A percentile compares a stretch with the other conserved stretches of the same genome.
These are phyloP conservation scores for Rhabdornis inornatus DNA, from an alignment of 2,113 vertebrate species.

Conservation along the genomic window DNA sequence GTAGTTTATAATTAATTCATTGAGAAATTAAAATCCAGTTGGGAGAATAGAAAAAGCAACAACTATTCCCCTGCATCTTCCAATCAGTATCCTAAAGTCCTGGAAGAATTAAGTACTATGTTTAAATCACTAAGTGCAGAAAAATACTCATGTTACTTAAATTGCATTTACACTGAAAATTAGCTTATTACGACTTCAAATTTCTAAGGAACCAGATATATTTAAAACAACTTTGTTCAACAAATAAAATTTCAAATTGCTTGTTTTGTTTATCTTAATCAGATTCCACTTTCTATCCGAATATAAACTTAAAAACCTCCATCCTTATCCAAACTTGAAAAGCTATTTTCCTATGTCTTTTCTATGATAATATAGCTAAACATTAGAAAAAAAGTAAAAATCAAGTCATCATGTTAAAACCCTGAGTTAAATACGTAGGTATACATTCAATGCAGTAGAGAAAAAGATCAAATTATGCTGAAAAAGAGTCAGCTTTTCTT, in stretches of 20 bases:
- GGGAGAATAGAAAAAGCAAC: not conserved
- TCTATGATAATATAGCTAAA: not conserved
- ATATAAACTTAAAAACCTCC: not conserved
- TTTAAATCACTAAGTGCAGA: not conserved
- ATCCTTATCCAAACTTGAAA: not conserved
- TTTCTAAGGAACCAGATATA: not conserved
- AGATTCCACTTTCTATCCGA: not conserved
- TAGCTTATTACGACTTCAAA: not conserved
- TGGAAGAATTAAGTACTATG: not conserved
- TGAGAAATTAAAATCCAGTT: not conserved
- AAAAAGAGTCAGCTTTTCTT: not conserved
- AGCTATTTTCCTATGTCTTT: not conserved
- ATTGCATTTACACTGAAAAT: not conserved
- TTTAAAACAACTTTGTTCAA: not conserved
- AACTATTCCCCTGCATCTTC: not conserved
- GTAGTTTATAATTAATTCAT: not conserved
- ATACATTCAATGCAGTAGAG: not conserved
- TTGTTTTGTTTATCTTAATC: not conserved
- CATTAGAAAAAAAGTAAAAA: not conserved
- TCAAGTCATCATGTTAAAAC: not conserved
- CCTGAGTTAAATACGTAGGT: not conserved
- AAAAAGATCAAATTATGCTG: not conserved
- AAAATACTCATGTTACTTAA: not conserved
- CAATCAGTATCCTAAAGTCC: not conserved
- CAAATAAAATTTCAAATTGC: not conserved